Conservation (phyloP, 2,888 invertebrate species). For the Stomorhina lunata region DNA sequence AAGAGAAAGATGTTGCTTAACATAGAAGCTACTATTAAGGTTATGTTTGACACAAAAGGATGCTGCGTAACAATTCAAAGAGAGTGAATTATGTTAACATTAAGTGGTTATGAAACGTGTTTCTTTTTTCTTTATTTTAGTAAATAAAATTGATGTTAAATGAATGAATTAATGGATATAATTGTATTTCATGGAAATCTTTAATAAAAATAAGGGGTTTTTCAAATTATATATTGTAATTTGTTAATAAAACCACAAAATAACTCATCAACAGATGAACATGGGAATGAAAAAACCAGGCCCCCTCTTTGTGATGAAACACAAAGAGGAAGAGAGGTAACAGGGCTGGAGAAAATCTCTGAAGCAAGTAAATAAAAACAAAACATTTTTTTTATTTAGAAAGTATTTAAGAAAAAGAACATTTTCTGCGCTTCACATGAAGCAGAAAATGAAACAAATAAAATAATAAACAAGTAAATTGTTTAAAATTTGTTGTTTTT, state of each 20-base stretch:
- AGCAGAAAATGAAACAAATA: too few relatives aligned
- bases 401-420: constrained; percentile 33
- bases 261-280: background rate
- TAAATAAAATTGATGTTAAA: too few relatives aligned
- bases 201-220: background rate
- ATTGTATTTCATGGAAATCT: background rate
- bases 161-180: too few relatives aligned
- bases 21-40: constrained; percentile 2
- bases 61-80: constrained; percentile 19
- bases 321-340: too few relatives aligned
- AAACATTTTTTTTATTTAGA: constrained; percentile 24
- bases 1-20: constrained; percentile 8
- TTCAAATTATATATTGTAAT: background rate
- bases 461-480: constrained; percentile 12
- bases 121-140: too few relatives aligned
- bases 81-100: too few relatives aligned
- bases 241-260: background rate
- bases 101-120: too few relatives aligned
- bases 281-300: background rate
- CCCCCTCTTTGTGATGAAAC: too few relatives aligned
- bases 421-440: constrained; percentile 23
- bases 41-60: constrained; percentile 22
- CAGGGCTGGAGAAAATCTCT: constrained; percentile 35
- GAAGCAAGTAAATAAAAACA: background rate
- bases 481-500: constrained; percentile 41